These are phyloP conservation scores for Nannobrachium achirus DNA, from an alignment of 2,113 vertebrate species.

Conservation along the genomic window DNA sequence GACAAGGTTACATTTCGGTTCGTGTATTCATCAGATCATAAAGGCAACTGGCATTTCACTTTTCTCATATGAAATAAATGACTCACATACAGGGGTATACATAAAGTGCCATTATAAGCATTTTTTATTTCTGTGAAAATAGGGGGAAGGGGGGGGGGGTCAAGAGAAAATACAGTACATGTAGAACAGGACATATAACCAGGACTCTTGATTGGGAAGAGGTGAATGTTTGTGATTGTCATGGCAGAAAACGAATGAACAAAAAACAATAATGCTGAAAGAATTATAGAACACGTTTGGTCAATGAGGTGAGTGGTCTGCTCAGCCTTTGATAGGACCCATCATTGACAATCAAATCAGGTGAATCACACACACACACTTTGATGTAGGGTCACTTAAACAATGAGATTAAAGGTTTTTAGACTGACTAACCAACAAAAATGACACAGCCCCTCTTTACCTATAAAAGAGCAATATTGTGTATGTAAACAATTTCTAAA, in stretches of 20 bases:
- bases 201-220: conserved; percentile 45
- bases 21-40: background rate
- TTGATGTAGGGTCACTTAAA: conserved; percentile 10
- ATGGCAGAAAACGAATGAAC: conserved; percentile 53
- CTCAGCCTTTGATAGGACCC: background rate
- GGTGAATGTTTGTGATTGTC: conserved; percentile 68
- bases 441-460: conserved; percentile 44
- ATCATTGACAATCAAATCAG: too few species aligned
- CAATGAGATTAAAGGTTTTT: conserved; percentile 8
- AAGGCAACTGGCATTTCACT: background rate
- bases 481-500: conserved; percentile 78
- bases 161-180: conserved; percentile 51
- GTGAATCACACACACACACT: too few species aligned
- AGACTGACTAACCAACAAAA: conserved; percentile 7
- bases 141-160: background rate
- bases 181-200: conserved; percentile 49
- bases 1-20: background rate
- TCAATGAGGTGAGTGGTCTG: background rate
- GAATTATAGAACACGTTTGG: background rate
- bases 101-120: conserved; percentile 77
- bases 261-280: too few species aligned
- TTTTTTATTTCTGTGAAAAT: conserved; percentile 76
- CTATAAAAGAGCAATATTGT: conserved; percentile 22
- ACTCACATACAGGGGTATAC: conserved; percentile 46
- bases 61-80: conserved; percentile 1